These are phyloP conservation scores for Emydura subglobosa DNA, from an alignment of 2,113 vertebrate genomes.

Conservation along the genomic window DNA sequence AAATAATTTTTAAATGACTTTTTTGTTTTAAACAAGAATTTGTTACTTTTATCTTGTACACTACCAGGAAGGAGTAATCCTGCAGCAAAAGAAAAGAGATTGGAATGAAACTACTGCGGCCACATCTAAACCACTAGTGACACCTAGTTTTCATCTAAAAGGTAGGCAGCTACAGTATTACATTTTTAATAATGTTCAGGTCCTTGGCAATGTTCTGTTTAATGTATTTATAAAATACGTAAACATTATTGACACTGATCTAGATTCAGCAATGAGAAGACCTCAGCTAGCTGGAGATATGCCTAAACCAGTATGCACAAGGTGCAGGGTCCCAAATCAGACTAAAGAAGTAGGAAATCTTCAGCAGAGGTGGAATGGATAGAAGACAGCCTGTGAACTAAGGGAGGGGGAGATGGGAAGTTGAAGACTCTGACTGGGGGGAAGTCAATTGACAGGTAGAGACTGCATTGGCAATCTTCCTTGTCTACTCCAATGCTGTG, in stretches of 20 bases:
- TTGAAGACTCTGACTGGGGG: no score
- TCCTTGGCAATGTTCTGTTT: neutral
- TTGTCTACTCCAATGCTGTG: neutral
- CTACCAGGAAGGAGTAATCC: neutral
- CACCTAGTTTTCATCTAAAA: constrained; percentile 66
- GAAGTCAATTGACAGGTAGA: neutral
- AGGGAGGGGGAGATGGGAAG: no score
- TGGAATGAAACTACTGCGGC: neutral
- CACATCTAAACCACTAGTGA: constrained; percentile 66
- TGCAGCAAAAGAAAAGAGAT: neutral
- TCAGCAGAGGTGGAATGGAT: neutral
- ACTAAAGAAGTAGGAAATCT: neutral
- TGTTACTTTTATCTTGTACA: neutral
- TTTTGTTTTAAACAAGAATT: neutral
- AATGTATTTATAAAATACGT: neutral
- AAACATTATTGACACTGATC: neutral
- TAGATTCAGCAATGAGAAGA: neutral
- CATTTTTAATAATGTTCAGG: neutral
- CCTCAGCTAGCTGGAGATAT: neutral
- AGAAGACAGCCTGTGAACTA: neutral
- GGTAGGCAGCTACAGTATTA: neutral
- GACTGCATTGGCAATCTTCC: neutral
- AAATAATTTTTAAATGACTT: neutral
- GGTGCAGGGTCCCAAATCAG: neutral
- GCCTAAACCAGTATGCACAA: neutral